Conservation (phyloP, 2,113 vertebrate species). For the Naja naja region DNA sequence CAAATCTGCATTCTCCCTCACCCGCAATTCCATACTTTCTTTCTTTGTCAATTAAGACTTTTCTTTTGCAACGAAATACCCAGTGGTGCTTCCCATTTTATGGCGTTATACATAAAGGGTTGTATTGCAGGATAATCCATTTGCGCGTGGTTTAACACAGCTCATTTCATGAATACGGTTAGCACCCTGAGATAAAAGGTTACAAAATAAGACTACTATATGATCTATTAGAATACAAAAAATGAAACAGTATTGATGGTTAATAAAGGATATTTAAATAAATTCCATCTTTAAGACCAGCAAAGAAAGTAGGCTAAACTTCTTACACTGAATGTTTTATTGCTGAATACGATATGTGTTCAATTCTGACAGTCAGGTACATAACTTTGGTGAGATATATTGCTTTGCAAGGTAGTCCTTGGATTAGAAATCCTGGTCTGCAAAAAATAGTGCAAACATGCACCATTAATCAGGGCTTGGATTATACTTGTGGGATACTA, state of each 20-base stretch:
- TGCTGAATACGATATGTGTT: constrained; percentile 5
- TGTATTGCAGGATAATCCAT: constrained; percentile 14
- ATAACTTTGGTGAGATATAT: background rate
- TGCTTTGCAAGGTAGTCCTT: background rate
- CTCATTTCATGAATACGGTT: constrained; percentile 19
- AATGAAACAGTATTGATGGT: background rate
- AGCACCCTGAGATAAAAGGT: constrained; percentile 1
- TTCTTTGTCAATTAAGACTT: constrained; percentile 33
- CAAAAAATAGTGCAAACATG: background rate
- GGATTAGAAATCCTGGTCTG: background rate
- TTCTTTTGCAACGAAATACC: constrained; percentile 31
- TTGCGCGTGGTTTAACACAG: constrained; percentile 9
- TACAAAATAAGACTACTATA: background rate
- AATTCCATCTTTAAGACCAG: background rate
- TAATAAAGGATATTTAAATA: constrained; percentile 6
- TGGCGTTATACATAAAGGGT: constrained; percentile 16
- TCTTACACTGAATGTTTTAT: constrained; percentile 17
- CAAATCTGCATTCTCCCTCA: constrained; percentile 16
- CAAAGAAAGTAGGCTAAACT: constrained; percentile 9
- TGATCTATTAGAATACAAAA: background rate
- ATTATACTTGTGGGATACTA: background rate
- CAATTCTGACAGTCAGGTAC: background rate
- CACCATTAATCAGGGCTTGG: background rate
- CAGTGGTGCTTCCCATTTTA: background rate
- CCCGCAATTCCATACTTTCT: constrained; percentile 25